Evolutionary conservation across 2,888 invertebrate genomes (phyloP).

Genomic region (Dasysyrphus albostriatus): DNA sequence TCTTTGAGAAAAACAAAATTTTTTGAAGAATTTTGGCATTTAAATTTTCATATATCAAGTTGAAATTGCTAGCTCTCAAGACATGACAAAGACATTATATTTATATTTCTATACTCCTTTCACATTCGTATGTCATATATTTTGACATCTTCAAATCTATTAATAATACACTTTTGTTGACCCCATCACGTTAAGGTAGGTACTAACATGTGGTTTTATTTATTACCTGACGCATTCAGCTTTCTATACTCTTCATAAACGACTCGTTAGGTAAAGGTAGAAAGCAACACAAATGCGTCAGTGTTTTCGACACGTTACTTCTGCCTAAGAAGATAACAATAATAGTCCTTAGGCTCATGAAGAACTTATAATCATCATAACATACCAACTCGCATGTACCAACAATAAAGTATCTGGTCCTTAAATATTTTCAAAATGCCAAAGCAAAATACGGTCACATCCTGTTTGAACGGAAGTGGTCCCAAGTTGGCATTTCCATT

Average conservation of each 20-base stretch:
- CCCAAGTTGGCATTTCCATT: slow-evolving; percentile 72
- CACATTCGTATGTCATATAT: too few species aligned
- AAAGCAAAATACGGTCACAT: slow-evolving; percentile 71
- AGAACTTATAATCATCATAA: slow-evolving; percentile 71
- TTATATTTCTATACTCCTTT: too few species aligned
- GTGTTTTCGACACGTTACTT: slow-evolving; percentile 45
- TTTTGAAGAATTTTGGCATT: too few species aligned
- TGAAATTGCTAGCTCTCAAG: too few species aligned
- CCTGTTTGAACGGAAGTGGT: slow-evolving; percentile 72
- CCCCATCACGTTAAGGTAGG: too few species aligned
- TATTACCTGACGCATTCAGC: neutral
- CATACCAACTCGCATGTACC: slow-evolving; percentile 5
- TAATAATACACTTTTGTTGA: too few species aligned
- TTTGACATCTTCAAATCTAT: too few species aligned
- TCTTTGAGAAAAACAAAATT: too few species aligned
- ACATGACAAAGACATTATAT: too few species aligned
- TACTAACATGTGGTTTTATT: too few species aligned
- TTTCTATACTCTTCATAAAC: slow-evolving; percentile 7
- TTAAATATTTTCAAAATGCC: slow-evolving; percentile 69
- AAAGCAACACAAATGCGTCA: slow-evolving; percentile 26
- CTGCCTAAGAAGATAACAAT: slow-evolving; percentile 62
- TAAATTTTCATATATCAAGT: too few species aligned
- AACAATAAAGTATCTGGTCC: slow-evolving; percentile 66
- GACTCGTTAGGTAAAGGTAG: slow-evolving; percentile 5
- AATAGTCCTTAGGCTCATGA: slow-evolving; percentile 46